Base-by-base conservation (phyloP, 2,888 invertebrate species). In the Brassicogethes aeneus region DNA sequence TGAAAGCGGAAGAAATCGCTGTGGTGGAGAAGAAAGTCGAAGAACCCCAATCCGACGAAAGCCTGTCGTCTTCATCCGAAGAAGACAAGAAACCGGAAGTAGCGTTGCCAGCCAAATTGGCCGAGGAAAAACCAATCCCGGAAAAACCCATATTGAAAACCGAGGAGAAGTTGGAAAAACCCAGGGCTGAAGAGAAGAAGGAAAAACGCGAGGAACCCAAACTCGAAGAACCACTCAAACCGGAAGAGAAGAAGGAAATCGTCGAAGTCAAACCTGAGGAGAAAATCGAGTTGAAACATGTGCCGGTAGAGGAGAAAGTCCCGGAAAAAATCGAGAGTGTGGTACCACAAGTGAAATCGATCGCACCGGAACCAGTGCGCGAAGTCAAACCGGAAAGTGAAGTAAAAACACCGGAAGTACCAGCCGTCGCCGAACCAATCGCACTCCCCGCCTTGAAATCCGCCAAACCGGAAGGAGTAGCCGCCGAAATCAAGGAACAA, bases 401-500 rank as follows among this genome's bases (percentile, higher is more conserved):
- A 23, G 23, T n/a, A n/a, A n/a, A n/a, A n/a, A n/a, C n/a, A n/a
- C n/a, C n/a, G n/a, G 23, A 23, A 23, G 23, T 7, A n/a, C n/a
- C n/a, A n/a, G 23, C 34, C 39, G 51, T 54, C 44, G 56, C 68
- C 44, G 69, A 69, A 52, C 69, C 70, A 45, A 54, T 64, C 31
- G 70, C 72, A 40, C 50, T 68, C 12, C 60, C 61, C 3, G 59
- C 70, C 2, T 59, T 57, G 15, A 50, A 48, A 43, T 54, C 61
- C 1, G 57, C 59, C 37, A 56, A 58, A 23, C 23, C 23, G 17
- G 39, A 41, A 31, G 30, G 42, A 8, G 47, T 43, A 8, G 55
- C 53, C 14, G 47, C 55, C 14, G 54, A 52, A 17, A 47, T 52
- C 40, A 56, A 56, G 40, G 55, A 53, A 41, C 60, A 59, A 40